Conservation (phyloP, 2,113 vertebrate genomes). For the Myrmecobius fasciatus region DNA sequence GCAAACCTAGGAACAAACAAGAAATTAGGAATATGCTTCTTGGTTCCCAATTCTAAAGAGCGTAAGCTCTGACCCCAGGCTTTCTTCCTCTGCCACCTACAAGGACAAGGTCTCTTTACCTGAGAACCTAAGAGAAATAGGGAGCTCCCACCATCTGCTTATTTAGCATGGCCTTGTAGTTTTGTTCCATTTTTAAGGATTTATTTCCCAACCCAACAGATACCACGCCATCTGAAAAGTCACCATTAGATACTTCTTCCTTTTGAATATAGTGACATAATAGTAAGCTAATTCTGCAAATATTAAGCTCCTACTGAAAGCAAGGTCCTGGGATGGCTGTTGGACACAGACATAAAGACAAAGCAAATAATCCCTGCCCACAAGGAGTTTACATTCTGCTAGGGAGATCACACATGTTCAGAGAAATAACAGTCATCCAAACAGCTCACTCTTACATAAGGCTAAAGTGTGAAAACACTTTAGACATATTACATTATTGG, state of each 20-base stretch:
- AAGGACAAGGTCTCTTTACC: not conserved
- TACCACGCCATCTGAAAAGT: not conserved
- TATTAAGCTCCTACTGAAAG: not conserved
- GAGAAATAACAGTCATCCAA: not conserved
- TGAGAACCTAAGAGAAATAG: not conserved
- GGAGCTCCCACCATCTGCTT: no score
- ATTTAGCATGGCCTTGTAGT: not conserved
- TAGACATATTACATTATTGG: not conserved
- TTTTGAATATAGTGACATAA: not conserved
- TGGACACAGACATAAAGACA: not conserved
- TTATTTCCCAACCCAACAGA: not conserved
- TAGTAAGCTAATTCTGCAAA: not conserved
- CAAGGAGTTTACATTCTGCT: not conserved
- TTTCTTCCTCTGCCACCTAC: slow-evolving; percentile 38
- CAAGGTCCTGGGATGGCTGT: not conserved
- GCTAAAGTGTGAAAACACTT: not conserved
- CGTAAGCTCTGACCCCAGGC: not conserved
- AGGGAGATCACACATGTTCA: not conserved
- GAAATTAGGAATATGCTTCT: slow-evolving; percentile 58
- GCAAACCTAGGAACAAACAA: slow-evolving; percentile 88
- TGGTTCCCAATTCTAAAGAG: slow-evolving; percentile 47
- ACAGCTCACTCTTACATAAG: not conserved
- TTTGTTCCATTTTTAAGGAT: not conserved
- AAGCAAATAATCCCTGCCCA: not conserved
- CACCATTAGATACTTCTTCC: not conserved